Conservation (phyloP, 92 coral and sea anemone genomes). For the Epizoanthus illoricatus region DNA sequence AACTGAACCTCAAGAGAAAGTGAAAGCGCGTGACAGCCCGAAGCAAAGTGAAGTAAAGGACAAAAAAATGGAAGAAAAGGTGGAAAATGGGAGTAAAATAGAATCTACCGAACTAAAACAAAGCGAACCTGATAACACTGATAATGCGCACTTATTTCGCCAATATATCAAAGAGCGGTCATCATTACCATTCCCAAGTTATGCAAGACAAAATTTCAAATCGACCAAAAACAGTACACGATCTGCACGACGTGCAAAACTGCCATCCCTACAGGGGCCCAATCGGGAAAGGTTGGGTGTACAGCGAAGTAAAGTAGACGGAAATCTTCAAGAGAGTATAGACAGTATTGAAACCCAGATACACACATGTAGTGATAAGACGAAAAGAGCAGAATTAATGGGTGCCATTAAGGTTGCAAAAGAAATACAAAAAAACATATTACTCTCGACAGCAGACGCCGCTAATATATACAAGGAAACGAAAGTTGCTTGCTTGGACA, state of each 20-base stretch:
- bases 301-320: conserved; percentile 32
- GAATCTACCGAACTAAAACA: too few relatives aligned
- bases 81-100: too few relatives aligned
- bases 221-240: conserved; percentile 15
- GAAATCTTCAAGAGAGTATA: conserved; percentile 35
- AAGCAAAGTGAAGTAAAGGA: too few relatives aligned
- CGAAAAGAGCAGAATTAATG: conserved; percentile 17
- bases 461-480: conserved; percentile 31
- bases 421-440: conserved; percentile 33
- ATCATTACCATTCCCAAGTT: conserved; percentile 43
- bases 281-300: conserved; percentile 14
- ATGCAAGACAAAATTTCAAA: conserved; percentile 13
- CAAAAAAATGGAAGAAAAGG: too few relatives aligned
- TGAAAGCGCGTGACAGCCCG: too few relatives aligned
- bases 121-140: too few relatives aligned
- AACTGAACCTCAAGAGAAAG: too few relatives aligned
- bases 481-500: conserved; percentile 25
- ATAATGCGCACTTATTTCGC: too few relatives aligned
- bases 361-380: conserved; percentile 5
- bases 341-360: conserved; percentile 25
- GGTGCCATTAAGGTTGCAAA: conserved; percentile 42
- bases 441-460: conserved; percentile 8
- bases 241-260: conserved; percentile 6
- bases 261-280: not conserved
- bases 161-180: conserved; percentile 38